Conservation (phyloP, 2,888 invertebrate genomes). For the Catocala sponsa region DNA sequence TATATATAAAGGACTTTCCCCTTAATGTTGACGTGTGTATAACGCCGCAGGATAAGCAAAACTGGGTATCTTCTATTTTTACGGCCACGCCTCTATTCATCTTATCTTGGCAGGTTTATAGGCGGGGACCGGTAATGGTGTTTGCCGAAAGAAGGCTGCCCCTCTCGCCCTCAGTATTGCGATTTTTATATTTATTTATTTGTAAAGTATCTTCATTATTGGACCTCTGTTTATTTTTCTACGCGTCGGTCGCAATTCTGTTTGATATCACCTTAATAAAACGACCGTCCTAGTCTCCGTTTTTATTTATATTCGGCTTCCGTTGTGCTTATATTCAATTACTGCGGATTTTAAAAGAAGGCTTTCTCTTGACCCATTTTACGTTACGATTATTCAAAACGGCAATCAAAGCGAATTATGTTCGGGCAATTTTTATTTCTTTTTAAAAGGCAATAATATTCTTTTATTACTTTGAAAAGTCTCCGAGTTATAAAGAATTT, state of each 20-base stretch:
- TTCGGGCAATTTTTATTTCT: slow-evolving; percentile 23
- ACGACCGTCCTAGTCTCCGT: slow-evolving; percentile 33
- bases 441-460: slow-evolving; percentile 18
- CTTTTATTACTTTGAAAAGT: slow-evolving; percentile 29
- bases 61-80: slow-evolving; percentile 69
- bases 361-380: slow-evolving; percentile 42
- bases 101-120: slow-evolving; percentile 77
- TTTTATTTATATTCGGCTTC: slow-evolving; percentile 46
- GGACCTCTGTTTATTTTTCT: slow-evolving; percentile 49
- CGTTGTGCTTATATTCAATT: slow-evolving; percentile 50
- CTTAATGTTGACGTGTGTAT: slow-evolving; percentile 24
- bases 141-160: slow-evolving; percentile 62
- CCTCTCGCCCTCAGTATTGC: slow-evolving; percentile 49
- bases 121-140: slow-evolving; percentile 70
- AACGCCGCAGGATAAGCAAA: slow-evolving; percentile 60
- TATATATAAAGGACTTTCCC: background rate
- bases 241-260: slow-evolving; percentile 50
- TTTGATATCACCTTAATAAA: slow-evolving; percentile 49
- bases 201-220: slow-evolving; percentile 63
- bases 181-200: slow-evolving; percentile 67
- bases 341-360: slow-evolving; percentile 45
- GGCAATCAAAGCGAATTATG: slow-evolving; percentile 43
- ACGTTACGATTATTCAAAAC: slow-evolving; percentile 40
- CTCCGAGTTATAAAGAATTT: slow-evolving; percentile 8
- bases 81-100: slow-evolving; percentile 68